Conservation (phyloP, 2,113 vertebrate species). For the Rhinoderma darwinii region DNA sequence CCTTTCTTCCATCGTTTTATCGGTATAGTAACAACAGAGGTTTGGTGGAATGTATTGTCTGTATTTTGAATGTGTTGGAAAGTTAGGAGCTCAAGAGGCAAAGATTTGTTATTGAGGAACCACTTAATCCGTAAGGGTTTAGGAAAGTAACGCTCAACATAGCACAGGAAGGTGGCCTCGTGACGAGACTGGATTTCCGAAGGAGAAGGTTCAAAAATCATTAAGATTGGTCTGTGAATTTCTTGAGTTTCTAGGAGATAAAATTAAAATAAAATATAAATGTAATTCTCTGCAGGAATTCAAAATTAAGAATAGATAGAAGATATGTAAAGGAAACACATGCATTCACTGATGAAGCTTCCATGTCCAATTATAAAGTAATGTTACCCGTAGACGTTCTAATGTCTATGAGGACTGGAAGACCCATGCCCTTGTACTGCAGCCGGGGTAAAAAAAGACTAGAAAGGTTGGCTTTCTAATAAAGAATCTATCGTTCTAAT, state of each 20-base stretch:
- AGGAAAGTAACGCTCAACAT: neutral
- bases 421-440: too few species aligned
- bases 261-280: neutral
- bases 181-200: conserved; percentile 1
- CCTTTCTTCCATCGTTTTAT: conserved; percentile 20
- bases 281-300: neutral
- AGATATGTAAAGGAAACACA: neutral
- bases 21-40: conserved; percentile 18
- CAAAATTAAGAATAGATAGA: neutral
- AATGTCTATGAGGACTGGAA: too few species aligned
- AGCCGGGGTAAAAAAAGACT: too few species aligned
- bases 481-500: too few species aligned
- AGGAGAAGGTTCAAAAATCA: conserved; percentile 10
- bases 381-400: too few species aligned
- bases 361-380: too few species aligned
- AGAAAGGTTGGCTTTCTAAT: too few species aligned
- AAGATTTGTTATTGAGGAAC: conserved; percentile 5
- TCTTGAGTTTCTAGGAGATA: conserved; percentile 12
- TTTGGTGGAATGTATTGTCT: neutral
- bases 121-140: conserved; percentile 32
- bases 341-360: neutral
- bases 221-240: neutral
- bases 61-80: conserved; percentile 4
- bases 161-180: conserved; percentile 28
- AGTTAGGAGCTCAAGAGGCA: neutral